Evolutionary conservation across 2,888 invertebrate genomes (phyloP).

Genomic region (Pachliopta kotzebuea): DNA sequence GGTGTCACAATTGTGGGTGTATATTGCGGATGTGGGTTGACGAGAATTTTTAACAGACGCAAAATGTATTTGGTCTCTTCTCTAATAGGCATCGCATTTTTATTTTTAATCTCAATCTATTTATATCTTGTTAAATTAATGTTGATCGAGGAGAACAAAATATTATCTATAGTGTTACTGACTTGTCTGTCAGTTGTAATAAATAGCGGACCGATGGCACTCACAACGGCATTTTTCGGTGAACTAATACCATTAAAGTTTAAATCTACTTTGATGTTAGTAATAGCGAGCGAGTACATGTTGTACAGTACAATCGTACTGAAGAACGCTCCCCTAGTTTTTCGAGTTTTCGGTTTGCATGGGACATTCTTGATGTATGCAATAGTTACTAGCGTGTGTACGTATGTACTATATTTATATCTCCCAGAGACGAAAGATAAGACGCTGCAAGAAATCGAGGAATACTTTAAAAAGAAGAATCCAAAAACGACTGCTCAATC

Average conservation of each 20-base stretch:
- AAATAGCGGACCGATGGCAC: conserved; percentile 46
- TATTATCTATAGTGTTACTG: conserved; percentile 44
- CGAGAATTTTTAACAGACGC: conserved; percentile 35
- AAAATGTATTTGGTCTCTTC: conserved; percentile 45
- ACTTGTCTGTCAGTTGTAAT: conserved; percentile 45
- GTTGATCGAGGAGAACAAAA: conserved; percentile 34
- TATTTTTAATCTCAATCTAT: conserved; percentile 52
- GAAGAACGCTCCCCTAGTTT: conserved; percentile 42
- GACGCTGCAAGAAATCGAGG: not conserved
- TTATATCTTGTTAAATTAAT: conserved; percentile 47
- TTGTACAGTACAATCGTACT: conserved; percentile 38
- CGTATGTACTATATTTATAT: conserved; percentile 39
- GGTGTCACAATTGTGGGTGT: conserved; percentile 25
- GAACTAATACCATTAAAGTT: conserved; percentile 43
- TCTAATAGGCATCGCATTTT: conserved; percentile 16
- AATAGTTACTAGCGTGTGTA: conserved; percentile 38
- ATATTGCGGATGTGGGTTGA: conserved; percentile 13
- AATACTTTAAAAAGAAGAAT: not conserved
- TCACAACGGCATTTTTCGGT: conserved; percentile 41
- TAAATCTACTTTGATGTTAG: conserved; percentile 36
- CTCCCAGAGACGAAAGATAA: conserved; percentile 49
- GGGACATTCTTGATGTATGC: conserved; percentile 46
- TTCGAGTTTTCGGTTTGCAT: conserved; percentile 38
- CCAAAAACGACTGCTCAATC: not conserved
- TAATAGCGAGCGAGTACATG: conserved; percentile 37